phyloP scores from a whole-genome alignment of 2,113 vertebrate species.

The Leuciscus idus region DNA sequence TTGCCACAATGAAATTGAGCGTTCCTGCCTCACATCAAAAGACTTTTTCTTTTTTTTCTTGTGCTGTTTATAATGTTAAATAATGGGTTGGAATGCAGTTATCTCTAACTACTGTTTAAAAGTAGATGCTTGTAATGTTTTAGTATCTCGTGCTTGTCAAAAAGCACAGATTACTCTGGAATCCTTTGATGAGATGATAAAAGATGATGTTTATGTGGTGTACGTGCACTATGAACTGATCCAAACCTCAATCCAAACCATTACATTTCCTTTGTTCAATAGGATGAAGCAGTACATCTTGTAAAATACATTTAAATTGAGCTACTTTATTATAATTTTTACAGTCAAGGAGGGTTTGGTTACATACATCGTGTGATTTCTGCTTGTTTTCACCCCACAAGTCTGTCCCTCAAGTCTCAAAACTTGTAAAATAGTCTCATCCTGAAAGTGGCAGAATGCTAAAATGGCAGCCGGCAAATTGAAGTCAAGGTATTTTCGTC shows the following conservation, averaged over 20 bases:
- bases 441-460: constrained; percentile 50
- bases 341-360: constrained; percentile 3
- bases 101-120: constrained; percentile 67
- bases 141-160: constrained; percentile 55
- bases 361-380: constrained; percentile 49
- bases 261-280: constrained; percentile 20
- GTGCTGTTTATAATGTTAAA: constrained; percentile 68
- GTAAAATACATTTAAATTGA: constrained; percentile 19
- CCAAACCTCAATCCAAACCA: constrained; percentile 33
- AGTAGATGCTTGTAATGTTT: constrained; percentile 52
- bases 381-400: constrained; percentile 61
- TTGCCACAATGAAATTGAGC: constrained; percentile 70
- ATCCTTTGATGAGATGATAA: constrained; percentile 40
- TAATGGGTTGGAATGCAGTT: constrained; percentile 64
- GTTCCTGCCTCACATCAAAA: constrained; percentile 64
- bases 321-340: constrained; percentile 20
- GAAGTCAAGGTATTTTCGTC: constrained; percentile 67
- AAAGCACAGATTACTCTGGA: constrained; percentile 61
- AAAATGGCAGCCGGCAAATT: constrained; percentile 73
- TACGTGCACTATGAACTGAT: constrained; percentile 7
- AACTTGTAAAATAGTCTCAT: constrained; percentile 61
- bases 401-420: constrained; percentile 59
- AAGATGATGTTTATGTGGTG: constrained; percentile 32
- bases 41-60: constrained; percentile 57
- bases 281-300: neutral